Evolutionary conservation across 2,797 vertebrate species (phyloP), one percentile per base, ranked within the genome.

Genomic region (Clangula hyemalis): DNA sequence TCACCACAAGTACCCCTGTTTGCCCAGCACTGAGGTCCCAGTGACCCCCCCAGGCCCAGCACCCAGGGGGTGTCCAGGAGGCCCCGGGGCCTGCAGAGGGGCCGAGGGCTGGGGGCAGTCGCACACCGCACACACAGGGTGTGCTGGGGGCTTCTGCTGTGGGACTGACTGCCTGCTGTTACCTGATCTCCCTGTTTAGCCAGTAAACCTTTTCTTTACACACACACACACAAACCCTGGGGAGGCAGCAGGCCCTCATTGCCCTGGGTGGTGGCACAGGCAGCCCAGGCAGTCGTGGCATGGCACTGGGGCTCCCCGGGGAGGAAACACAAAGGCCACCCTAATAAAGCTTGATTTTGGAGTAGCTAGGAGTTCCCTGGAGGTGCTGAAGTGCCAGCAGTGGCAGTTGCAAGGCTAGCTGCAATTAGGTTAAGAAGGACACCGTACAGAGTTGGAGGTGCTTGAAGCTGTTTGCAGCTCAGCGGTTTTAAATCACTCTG

Each of bases 301-400:
- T 2, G 2, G 45, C 4, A 1, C 18, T 13, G 9, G 11, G 14
- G 47, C 49, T 58, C 24, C n/a, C 0, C 6, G 3, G 18, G 22
- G 16, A 56, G n/a, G 14, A 25, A 57, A 21, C 53, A 25, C 36
- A 74, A 56, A 85, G 28, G 21, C 27, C 24, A 3, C 7, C 1
- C 0, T 3, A 49, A 34, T 54, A 36, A 68, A 73, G 17, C 54
- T 21, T 34, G 9, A 10, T 8, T 56, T 57, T 36, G 45, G 34
- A 66, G 5, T 5, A 21, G 20, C 21, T 45, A 3, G 4, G 3
- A 17, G 56, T 61, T 10, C 22, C 27, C 24, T 13, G 27, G 68
- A 36, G 47, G 22, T 2, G 1, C 36, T 10, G 71, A n/a, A 65
- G 32, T 24, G 61, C 61, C 74, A 38, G 32, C 54, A 38, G 47